Evolutionary conservation across 2,888 invertebrate genomes (phyloP), one percentile per base, ranked within the genome.

Genomic region (Rhogogaster chlorosoma): DNA sequence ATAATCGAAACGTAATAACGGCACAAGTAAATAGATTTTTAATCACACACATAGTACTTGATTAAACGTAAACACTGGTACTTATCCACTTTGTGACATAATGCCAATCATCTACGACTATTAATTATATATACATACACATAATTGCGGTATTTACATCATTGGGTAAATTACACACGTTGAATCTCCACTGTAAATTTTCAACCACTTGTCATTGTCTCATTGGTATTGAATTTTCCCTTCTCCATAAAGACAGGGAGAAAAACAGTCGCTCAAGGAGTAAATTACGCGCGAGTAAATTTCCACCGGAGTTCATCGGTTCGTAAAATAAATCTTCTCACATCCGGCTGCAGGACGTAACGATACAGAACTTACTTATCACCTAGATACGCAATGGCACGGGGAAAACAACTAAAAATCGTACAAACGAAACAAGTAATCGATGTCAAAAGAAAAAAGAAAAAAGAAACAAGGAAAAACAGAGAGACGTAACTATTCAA

Each of bases 361-460:
- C 26, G 45, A 53, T 49, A 77, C 4, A 32, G 53, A 53, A 32
- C n/a, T 18, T 77, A 77, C 75, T 45, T 45, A 77, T 77, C 26
- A 84, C 22, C 78, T 78, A 84, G 4, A 29, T 53, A 53, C 22
- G 26, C 22, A 64, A 84, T 84, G 84, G 84, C 84, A 84, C 84
- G 84, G 53, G 77, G 71, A 38, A 45, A 71, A 71, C 36, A 38
- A 73, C 15, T 75, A n/a, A n/a, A 29, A 75, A 45, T 42, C 15
- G 73, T 42, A 45, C 26, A 22, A 61, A 61, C 22, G 22, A 84
- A 77, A 29, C 26, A 57, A 26, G 22, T 53, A 75, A 75, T 77
- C 49, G 49, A 36, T 53, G 71, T 10, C 10, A 7, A 22, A 6
- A 75, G 18, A 18, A 18, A 18, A 7, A 36, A 12, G 6, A 7